A percentile compares a stretch with the other conserved stretches of the same genome.
phyloP scores from a whole-genome alignment of 2,113 vertebrate genomes.

The Felis catus region F.catus_Fca126_mat1.0 CM031415.1:187151501-187152000 shows the following conservation, averaged over 20 bases:
- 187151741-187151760: neutral
- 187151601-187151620: neutral
- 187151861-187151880: neutral
- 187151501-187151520: neutral
- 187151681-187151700: neutral
- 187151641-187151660: neutral
- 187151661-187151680: neutral
- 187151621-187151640: neutral
- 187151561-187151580: neutral
- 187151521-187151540: neutral
- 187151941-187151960: neutral
- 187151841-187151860: neutral
- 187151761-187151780: neutral
- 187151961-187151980: neutral
- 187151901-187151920: neutral
- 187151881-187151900: neutral
- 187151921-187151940: neutral
- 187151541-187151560: neutral
- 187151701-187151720: neutral
- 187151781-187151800: neutral
- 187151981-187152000: too few species aligned
- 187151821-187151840: neutral
- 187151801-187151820: neutral
- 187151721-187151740: neutral
- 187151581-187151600: neutral